Conservation (phyloP, 2,797 vertebrate genomes). For the Echiichthys vipera region DNA sequence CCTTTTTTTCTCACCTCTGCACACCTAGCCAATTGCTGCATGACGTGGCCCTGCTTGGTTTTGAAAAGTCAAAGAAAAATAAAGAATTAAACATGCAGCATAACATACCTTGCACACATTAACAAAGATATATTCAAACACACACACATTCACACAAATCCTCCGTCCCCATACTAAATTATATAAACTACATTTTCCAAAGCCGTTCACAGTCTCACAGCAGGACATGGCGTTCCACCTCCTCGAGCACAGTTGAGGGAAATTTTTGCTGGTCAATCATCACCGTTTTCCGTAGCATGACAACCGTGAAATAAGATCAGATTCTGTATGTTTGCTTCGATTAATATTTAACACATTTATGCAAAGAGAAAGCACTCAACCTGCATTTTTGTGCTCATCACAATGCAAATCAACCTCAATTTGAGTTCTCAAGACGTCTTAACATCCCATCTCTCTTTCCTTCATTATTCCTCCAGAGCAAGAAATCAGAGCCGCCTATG, state of each 20-base stretch:
- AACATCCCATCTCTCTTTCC: slow-evolving; percentile 29
- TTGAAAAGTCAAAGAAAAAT: neutral
- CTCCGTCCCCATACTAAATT: neutral
- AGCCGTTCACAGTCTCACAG: neutral
- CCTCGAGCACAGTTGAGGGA: slow-evolving; percentile 12
- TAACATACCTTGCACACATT: neutral
- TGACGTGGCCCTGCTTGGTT: neutral
- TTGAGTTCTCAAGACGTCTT: slow-evolving; percentile 26
- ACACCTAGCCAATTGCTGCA: neutral
- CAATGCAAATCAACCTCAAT: slow-evolving; percentile 43
- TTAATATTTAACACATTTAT: slow-evolving; percentile 30
- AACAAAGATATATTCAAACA: slow-evolving; percentile 10
- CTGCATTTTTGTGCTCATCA: neutral
- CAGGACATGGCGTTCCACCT: slow-evolving; percentile 40
- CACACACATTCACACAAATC: no score
- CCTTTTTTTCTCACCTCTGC: neutral
- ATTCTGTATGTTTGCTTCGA: slow-evolving; percentile 7
- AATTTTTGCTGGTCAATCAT: slow-evolving; percentile 47
- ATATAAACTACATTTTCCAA: slow-evolving; percentile 15
- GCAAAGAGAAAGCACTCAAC: slow-evolving; percentile 23
- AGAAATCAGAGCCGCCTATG: slow-evolving; percentile 43
- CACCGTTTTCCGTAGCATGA: slow-evolving; percentile 8
- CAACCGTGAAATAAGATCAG: slow-evolving; percentile 29
- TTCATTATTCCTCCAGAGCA: slow-evolving; percentile 23
- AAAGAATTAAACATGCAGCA: neutral